A percentile compares a stretch with the other conserved stretches of the same genome.
Conservation (phyloP, 2,888 invertebrate genomes). For the Plemyria rubiginata region DNA sequence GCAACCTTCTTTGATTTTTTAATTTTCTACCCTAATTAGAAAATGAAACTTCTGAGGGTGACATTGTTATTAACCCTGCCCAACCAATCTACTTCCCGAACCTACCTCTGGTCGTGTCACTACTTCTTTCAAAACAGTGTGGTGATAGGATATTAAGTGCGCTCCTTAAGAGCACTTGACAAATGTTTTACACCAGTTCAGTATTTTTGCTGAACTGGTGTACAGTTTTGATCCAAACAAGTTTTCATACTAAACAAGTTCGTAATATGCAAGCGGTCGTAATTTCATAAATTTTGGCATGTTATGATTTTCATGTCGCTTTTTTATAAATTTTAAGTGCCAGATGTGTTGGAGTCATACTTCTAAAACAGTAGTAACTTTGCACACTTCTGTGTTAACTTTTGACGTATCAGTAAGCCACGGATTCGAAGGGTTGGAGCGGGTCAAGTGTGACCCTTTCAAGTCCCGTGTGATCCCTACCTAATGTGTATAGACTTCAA, state of each 20-base stretch:
- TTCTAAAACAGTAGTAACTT: neutral
- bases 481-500: slow-evolving; percentile 21
- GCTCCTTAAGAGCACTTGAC: too few species aligned
- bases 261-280: too few species aligned
- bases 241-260: too few species aligned
- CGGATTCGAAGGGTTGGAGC: slow-evolving; percentile 23
- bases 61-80: slow-evolving; percentile 11
- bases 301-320: too few species aligned
- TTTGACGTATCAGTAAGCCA: slow-evolving; percentile 30
- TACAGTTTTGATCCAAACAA: too few species aligned
- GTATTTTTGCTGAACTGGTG: too few species aligned
- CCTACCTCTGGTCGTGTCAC: neutral
- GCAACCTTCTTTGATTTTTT: neutral
- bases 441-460: slow-evolving; percentile 34
- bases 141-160: too few species aligned
- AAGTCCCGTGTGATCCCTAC: slow-evolving; percentile 25
- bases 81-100: slow-evolving; percentile 7
- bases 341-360: too few species aligned
- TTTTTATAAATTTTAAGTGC: too few species aligned
- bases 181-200: too few species aligned
- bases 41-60: neutral
- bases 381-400: slow-evolving; percentile 9
- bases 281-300: too few species aligned
- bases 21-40: slow-evolving; percentile 2
- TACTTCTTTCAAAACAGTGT: too few species aligned